Evolutionary conservation across 1,140 invertebrate genomes (phyloP).

Genomic region (Cotesia chilonis): DNA sequence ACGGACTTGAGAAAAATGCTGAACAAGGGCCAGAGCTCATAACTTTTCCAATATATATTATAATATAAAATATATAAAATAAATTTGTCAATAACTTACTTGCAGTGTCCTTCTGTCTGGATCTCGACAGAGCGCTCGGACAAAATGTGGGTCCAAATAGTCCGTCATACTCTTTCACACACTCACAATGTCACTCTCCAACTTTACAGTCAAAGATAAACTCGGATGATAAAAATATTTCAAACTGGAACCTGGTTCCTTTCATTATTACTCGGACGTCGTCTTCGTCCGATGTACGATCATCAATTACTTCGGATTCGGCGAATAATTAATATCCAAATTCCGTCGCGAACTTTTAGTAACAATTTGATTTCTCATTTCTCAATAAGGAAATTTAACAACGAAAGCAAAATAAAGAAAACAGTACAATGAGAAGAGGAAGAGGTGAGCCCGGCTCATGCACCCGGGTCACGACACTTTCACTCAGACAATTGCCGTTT

Average conservation of each 20-base stretch:
- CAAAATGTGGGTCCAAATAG: conserved; percentile 72
- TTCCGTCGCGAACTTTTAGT: too few species aligned
- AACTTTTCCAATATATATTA: conserved; percentile 7
- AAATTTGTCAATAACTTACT: conserved; percentile 53
- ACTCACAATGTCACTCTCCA: conserved; percentile 42
- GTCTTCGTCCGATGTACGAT: too few species aligned
- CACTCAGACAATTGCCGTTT: conserved; percentile 14
- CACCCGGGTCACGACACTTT: conserved; percentile 29
- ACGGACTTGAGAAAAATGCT: background rate
- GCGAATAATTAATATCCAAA: too few species aligned
- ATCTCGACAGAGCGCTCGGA: conserved; percentile 70
- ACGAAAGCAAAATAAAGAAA: too few species aligned
- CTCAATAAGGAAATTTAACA: background rate
- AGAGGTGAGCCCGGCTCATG: conserved; percentile 8
- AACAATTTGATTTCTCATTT: background rate
- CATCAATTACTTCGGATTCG: too few species aligned
- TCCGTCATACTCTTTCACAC: conserved; percentile 61
- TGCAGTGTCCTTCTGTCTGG: conserved; percentile 71
- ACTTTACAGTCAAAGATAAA: conserved; percentile 29
- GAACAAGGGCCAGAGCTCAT: background rate
- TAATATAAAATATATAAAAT: background rate
- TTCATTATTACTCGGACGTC: too few species aligned
- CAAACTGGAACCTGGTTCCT: too few species aligned
- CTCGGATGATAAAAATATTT: conserved; percentile 19
- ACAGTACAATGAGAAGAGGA: background rate